Base-by-base conservation (phyloP, 2,113 vertebrate species). In the Aepyceros melampus region DNA sequence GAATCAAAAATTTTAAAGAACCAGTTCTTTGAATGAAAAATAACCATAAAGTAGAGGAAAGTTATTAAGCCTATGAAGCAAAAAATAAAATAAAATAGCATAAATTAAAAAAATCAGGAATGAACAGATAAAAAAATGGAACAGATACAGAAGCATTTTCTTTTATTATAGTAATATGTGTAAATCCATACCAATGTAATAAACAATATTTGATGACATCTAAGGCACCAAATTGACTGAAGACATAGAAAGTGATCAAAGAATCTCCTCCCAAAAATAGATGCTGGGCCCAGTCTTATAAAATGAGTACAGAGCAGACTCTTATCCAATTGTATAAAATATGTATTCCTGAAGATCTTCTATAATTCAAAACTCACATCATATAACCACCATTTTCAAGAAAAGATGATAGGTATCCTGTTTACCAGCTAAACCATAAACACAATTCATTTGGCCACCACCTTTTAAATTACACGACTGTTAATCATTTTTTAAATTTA, bases 1-100 rank as follows among this genome's bases (percentile, higher is more conserved):
- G 45, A 96, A 96, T 79, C 15, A 67, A 95, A 96, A 97, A n/a
- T 81, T 93, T 95, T 71, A 62, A 91, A 85, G 16, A 93, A 17
- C 51, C 56, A 56, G 21, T 79, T 96, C 55, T 89, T 93, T n/a
- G 31, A 33, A 43, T 85, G 21, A 91, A 97, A 94, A 93, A 82
- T 12, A 91, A 55, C 45, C 31, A 82, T 85, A 81, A 95, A 84
- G 91, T 55, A 91, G 16, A 88, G 43, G 25, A 95, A 93, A 93
- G 17, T 23, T 89, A 74, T 49, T 90, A 74, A 64, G 12, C 15
- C 53, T 87, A 36, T 6, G 62, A 92, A 79, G n/a, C 8, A 27
- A 64, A 95, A 56, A 90, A 56, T 53, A 83, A 33, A n/a, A n/a
- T 64, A 29, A 94, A 82, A 81, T 81, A 91, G 67, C 43, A 91